Evolutionary conservation across 1,140 invertebrate genomes (phyloP), one percentile per base, ranked within the genome.

Genomic region (Musca vetustissima): DNA sequence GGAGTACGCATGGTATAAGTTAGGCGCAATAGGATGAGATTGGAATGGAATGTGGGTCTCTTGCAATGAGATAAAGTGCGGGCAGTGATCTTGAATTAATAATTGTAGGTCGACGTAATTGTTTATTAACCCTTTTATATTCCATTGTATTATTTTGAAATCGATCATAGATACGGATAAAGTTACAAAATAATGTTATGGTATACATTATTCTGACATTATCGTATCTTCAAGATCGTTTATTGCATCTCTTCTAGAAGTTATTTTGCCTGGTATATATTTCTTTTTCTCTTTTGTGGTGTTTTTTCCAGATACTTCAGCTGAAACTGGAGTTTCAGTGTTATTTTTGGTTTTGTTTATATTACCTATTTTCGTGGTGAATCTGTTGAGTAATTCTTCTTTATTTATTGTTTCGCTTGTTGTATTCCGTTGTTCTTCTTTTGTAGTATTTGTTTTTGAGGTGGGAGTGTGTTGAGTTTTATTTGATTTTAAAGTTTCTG

Each of bases 31-130:
- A n/a, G n/a, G 7, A 55, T 22, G 13, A 24, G 19, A 22, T 22
- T 55, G 21, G 14, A 22, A 55, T 4, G 52, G 19, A 7, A 22
- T 22, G 7, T 55, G 21, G 2, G 52, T 55, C 9, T 55, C 52
- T 24, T 55, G 52, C 22, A 55, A 7, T 4, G 52, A 55, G 9
- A 55, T 14, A 14, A 55, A 55, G 1, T 55, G 52, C 14, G 21
- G 52, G 22, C 14, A 4, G 14, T 22, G 52, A 22, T 55, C 21
- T 22, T 55, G 21, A 22, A 55, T 22, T 22, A 55, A 22, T 22
- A 55, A 22, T 55, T 55, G 19, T 22, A 55, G 22, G 22, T 55
- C 28, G 28, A 28, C 28, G 21, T 55, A 55, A 55, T 55, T 55
- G 21, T 55, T 55, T 14, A 55, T 22, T 22, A 22, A 55, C 13